Conservation (phyloP, 2,113 vertebrate species). For the Platichthys flesus region DNA sequence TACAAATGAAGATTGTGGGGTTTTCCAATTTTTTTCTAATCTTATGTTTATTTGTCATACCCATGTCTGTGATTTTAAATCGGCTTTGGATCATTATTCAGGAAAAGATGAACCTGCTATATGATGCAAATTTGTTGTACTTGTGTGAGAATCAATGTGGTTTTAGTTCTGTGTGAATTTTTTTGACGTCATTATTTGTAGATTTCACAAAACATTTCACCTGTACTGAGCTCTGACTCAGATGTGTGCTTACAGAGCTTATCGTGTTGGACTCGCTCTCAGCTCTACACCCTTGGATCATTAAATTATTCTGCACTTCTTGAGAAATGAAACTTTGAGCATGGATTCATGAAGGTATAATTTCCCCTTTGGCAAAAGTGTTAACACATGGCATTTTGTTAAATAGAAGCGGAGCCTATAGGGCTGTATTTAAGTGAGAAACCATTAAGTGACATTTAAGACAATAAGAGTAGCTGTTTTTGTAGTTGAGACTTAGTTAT, state of each 20-base stretch:
- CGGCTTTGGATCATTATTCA: no score
- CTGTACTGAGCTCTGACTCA: not conserved
- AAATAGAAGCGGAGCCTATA: slow-evolving; percentile 1
- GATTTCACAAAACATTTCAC: no score
- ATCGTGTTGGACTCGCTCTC: not conserved
- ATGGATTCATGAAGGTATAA: not conserved
- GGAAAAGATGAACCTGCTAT: no score
- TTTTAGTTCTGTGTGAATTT: no score
- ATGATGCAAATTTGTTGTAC: no score
- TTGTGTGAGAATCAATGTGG: no score
- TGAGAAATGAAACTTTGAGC: not conserved
- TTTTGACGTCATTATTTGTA: no score
- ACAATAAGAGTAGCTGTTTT: not conserved
- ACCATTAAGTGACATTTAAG: slow-evolving; percentile 3
- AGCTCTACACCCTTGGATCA: not conserved
- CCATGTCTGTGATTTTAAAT: no score
- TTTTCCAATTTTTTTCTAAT: no score
- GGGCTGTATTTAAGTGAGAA: not conserved
- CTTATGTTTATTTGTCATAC: no score
- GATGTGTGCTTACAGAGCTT: not conserved
- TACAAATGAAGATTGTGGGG: no score
- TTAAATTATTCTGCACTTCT: slow-evolving; percentile 3
- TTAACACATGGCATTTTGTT: not conserved
- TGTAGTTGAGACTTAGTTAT: not conserved
- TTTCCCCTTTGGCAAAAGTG: not conserved